Evolutionary conservation across 1,140 invertebrate species (phyloP).

Genomic region (Tetramorium alpestre): DNA sequence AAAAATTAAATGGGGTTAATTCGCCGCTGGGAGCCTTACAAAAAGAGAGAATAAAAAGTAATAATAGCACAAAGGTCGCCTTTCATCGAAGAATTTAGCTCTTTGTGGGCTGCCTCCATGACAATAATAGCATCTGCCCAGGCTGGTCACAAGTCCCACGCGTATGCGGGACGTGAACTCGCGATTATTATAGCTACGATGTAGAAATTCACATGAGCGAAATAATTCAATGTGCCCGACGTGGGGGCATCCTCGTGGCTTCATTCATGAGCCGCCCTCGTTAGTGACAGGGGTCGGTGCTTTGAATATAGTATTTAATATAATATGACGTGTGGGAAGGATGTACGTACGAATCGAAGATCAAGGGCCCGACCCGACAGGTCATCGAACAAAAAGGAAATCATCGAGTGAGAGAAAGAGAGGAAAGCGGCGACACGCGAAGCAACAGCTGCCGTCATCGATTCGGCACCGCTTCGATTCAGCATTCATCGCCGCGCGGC

Average conservation of each 20-base stretch:
- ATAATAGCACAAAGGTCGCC: constrained; percentile 52
- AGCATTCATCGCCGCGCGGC: not conserved
- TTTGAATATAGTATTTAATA: constrained; percentile 23
- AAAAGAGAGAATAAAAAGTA: constrained; percentile 45
- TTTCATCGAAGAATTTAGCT: constrained; percentile 27
- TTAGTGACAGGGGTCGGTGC: not conserved
- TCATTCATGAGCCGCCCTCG: constrained; percentile 35
- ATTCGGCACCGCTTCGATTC: not conserved
- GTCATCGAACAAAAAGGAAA: constrained; percentile 1
- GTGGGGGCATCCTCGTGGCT: too few species aligned
- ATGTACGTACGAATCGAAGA: not conserved
- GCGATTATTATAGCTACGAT: not conserved
- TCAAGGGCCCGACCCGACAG: not conserved
- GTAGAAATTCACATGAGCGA: constrained; percentile 50
- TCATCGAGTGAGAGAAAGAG: not conserved
- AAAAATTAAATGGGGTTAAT: not conserved
- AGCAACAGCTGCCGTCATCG: not conserved
- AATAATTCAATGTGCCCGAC: constrained; percentile 20
- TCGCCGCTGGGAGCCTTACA: not conserved
- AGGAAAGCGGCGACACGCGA: not conserved
- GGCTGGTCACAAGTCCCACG: constrained; percentile 1
- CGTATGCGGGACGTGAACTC: not conserved
- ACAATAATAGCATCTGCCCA: constrained; percentile 50
- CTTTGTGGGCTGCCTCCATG: not conserved
- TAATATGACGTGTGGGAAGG: not conserved